A percentile compares a stretch with the other conserved stretches of the same genome.
Evolutionary conservation across 2,888 invertebrate species (phyloP).

Genomic region (Cecidostiba fungosa): DNA sequence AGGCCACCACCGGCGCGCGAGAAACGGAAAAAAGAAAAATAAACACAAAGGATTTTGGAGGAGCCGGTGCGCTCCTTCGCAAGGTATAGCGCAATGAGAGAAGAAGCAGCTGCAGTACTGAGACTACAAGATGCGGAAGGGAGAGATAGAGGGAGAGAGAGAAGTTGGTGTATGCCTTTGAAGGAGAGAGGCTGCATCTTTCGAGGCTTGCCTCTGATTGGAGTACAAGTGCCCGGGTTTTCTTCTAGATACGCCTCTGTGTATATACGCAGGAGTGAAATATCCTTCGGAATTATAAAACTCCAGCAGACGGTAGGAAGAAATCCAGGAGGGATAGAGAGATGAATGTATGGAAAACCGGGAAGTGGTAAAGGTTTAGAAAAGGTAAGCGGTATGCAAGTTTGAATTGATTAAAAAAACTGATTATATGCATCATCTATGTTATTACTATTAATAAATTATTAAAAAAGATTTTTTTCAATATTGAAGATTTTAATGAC

Average conservation of each 20-base stretch:
- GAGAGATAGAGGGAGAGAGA: background rate
- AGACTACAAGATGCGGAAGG: background rate
- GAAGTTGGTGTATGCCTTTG: conserved; percentile 35
- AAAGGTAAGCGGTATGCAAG: background rate
- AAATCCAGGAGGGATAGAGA: background rate
- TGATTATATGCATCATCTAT: background rate
- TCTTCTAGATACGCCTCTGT: conserved; percentile 26
- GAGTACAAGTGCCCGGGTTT: conserved; percentile 57
- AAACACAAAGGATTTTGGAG: conserved; percentile 59
- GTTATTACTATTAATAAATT: no score
- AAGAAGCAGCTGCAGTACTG: background rate
- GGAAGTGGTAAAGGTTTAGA: background rate
- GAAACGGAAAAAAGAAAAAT: conserved; percentile 39
- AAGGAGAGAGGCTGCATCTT: conserved; percentile 34
- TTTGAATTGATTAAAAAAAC: background rate
- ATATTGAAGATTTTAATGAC: no score
- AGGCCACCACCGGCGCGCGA: conserved; percentile 7
- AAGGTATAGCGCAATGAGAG: conserved; percentile 34
- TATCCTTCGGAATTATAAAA: conserved; percentile 56
- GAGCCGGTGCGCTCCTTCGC: conserved; percentile 3
- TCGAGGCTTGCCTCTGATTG: conserved; percentile 57
- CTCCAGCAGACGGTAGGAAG: conserved; percentile 34
- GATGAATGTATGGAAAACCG: background rate
- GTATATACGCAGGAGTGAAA: conserved; percentile 30
- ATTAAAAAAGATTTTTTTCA: no score